phyloP scores from a whole-genome alignment of 2,888 invertebrate genomes.

The Heliconius sara region DNA sequence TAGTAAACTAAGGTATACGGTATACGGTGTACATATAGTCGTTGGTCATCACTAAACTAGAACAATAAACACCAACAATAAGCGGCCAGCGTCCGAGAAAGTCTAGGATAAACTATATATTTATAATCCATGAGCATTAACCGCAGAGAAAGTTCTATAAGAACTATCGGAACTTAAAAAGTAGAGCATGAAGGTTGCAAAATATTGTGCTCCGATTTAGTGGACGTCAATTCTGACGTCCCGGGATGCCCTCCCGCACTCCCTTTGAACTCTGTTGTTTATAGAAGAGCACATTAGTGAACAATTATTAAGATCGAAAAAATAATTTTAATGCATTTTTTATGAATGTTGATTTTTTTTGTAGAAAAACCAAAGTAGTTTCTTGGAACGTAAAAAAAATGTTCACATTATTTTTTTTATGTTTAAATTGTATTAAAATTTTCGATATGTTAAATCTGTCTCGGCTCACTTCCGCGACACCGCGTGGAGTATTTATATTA shows the following conservation, averaged over 20 bases:
- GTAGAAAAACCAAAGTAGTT: neutral
- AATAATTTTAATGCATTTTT: neutral
- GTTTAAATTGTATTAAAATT: neutral
- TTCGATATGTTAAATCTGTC: neutral
- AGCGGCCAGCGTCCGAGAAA: neutral
- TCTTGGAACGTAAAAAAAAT: neutral
- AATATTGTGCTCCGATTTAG: slow-evolving; percentile 25
- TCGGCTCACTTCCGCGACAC: neutral
- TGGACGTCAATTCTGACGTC: neutral
- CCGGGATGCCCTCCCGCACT: no score
- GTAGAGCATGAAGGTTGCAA: slow-evolving; percentile 16
- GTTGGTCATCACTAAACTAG: no score
- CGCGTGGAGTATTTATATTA: neutral
- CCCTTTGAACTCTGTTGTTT: no score
- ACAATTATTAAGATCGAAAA: no score
- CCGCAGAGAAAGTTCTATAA: slow-evolving; percentile 36
- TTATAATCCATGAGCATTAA: slow-evolving; percentile 18
- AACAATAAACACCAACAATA: neutral
- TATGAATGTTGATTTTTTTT: neutral
- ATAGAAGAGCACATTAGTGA: no score
- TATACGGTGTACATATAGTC: no score
- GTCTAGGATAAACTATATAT: slow-evolving; percentile 10
- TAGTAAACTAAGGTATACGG: no score
- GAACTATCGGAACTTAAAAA: slow-evolving; percentile 33
- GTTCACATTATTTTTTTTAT: neutral